Evolutionary conservation across 1,140 invertebrate species (phyloP).

Genomic region (Brachionus paranguensis): DNA sequence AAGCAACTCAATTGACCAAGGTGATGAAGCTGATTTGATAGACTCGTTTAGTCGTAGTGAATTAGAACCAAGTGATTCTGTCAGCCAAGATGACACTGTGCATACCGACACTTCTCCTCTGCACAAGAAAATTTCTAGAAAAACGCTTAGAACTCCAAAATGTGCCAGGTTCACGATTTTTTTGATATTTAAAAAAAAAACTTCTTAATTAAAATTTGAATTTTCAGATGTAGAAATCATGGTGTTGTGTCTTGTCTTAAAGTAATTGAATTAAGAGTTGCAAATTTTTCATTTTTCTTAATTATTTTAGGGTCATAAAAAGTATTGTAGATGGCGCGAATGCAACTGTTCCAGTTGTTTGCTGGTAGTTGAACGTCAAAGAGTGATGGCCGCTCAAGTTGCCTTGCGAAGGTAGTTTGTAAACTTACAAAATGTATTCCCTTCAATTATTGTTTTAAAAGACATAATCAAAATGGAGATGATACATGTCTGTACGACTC

Average conservation of each 20-base stretch:
- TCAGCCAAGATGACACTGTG: not conserved
- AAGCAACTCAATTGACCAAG: not conserved
- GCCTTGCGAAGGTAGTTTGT: conserved; percentile 46
- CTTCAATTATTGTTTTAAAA: not conserved
- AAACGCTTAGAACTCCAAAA: conserved; percentile 71
- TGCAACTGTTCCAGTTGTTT: conserved; percentile 93
- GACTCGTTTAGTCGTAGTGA: not conserved
- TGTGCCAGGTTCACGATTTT: conserved; percentile 62
- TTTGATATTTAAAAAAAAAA: not conserved
- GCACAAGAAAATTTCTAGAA: not conserved
- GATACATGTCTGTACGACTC: not conserved
- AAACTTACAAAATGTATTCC: not conserved
- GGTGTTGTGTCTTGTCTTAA: conserved; percentile 76
- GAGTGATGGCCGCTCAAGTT: conserved; percentile 95
- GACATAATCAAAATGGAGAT: conserved; percentile 4
- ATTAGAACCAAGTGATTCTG: not conserved
- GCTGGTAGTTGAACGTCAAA: conserved; percentile 83
- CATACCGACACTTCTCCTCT: not conserved
- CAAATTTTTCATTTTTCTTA: too few relatives aligned
- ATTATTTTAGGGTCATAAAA: conserved; percentile 71
- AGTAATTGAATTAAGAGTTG: conserved; percentile 56
- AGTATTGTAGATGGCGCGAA: conserved; percentile 61
- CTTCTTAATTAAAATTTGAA: not conserved
- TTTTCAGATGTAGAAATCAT: conserved; percentile 75
- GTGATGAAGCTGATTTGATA: not conserved